These are phyloP conservation scores for Astropecten irregularis DNA, from an alignment of 53 echinoderm and acorn worm species.

Conservation along the genomic window DNA sequence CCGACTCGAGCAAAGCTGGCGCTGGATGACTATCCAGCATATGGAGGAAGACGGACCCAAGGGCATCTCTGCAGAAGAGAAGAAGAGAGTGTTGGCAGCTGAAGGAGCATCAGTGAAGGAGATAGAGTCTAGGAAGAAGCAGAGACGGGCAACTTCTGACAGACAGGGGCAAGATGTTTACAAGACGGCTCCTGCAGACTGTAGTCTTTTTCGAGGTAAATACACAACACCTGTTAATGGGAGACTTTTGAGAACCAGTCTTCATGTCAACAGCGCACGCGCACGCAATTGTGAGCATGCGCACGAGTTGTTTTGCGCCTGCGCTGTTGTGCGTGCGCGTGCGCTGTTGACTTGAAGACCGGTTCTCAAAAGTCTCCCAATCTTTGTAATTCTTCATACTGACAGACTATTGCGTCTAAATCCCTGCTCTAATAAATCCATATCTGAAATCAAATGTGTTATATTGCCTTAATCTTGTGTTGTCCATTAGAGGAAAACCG, in stretches of 20 bases:
- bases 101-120: background rate
- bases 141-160: background rate
- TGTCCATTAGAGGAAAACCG: background rate
- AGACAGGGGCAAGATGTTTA: background rate
- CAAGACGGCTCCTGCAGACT: background rate
- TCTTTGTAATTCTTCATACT: background rate
- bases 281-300: too few relatives aligned
- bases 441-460: background rate
- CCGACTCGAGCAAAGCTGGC: conserved; percentile 1
- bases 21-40: background rate
- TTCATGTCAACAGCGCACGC: too few relatives aligned
- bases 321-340: too few relatives aligned
- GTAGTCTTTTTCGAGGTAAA: conserved; percentile 18
- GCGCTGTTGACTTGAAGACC: too few relatives aligned
- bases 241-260: too few relatives aligned
- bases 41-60: background rate
- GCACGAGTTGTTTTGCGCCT: too few relatives aligned
- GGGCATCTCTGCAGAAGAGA: background rate
- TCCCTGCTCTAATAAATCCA: background rate
- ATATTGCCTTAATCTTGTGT: background rate
- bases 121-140: background rate
- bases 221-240: background rate
- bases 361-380: too few relatives aligned
- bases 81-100: background rate
- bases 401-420: background rate